phyloP scores from a whole-genome alignment of 2,113 vertebrate species.

The Tragelaphus strepsiceros region DNA sequence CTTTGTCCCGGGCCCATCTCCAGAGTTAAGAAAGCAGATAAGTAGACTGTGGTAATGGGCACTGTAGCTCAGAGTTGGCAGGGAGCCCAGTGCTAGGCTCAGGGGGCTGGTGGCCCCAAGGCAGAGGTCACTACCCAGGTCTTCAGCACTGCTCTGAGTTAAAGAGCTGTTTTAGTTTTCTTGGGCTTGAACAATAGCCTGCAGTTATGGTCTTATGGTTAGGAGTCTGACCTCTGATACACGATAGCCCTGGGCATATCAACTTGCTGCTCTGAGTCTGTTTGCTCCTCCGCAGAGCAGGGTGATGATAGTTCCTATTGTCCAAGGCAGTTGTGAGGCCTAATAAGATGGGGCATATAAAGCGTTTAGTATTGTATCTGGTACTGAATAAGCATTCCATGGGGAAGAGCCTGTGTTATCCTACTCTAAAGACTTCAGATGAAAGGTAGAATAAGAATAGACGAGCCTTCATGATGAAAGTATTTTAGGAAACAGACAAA shows the following conservation, averaged over 20 bases:
- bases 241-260: not conserved
- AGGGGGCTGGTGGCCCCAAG: not conserved
- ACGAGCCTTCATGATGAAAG: not conserved
- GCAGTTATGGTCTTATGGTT: not conserved
- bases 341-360: too few species aligned
- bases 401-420: not conserved
- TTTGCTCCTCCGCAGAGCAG: not conserved
- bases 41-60: accelerated
- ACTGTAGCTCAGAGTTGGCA: not conserved
- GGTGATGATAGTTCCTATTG: not conserved
- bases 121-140: too few species aligned
- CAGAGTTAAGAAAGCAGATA: not conserved
- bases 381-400: accelerated
- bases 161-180: not conserved
- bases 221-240: not conserved
- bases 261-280: not conserved
- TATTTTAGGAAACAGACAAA: not conserved
- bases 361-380: not conserved
- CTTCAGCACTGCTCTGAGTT: not conserved
- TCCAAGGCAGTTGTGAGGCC: not conserved
- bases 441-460: not conserved
- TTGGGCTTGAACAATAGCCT: not conserved
- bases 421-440: not conserved
- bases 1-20: not conserved
- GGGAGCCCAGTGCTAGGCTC: not conserved